phyloP scores from a whole-genome alignment of 2,888 invertebrate species.

The Smittia aterrima region DNA sequence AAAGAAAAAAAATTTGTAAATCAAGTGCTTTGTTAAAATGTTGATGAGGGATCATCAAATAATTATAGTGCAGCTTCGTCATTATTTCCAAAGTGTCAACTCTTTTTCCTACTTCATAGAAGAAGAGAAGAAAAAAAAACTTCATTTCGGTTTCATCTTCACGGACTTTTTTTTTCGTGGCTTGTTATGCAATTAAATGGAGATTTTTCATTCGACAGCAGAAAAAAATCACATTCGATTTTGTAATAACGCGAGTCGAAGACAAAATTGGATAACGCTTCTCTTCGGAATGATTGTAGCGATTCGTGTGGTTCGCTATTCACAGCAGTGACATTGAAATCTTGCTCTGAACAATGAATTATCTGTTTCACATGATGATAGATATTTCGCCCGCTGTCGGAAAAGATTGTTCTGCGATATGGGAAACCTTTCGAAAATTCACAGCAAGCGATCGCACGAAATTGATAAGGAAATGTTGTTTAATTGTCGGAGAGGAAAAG shows the following conservation, averaged over 20 bases:
- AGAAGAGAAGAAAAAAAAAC: no score
- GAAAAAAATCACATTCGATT: slow-evolving; percentile 40
- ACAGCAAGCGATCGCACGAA: not conserved
- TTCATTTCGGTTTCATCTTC: slow-evolving; percentile 1
- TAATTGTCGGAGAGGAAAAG: not conserved
- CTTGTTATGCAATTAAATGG: slow-evolving; percentile 41
- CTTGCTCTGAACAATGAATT: slow-evolving; percentile 36
- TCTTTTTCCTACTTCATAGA: not conserved
- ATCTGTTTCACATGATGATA: slow-evolving; percentile 29
- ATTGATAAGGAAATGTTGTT: not conserved
- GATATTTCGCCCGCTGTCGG: not conserved
- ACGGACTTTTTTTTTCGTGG: not conserved
- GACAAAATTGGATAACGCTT: slow-evolving; percentile 39
- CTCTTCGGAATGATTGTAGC: not conserved
- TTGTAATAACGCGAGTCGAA: slow-evolving; percentile 35
- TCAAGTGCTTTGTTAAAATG: no score
- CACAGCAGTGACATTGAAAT: slow-evolving; percentile 31
- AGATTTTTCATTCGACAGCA: slow-evolving; percentile 37
- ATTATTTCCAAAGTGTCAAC: not conserved
- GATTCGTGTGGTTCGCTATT: not conserved
- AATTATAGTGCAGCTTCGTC: no score
- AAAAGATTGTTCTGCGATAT: not conserved
- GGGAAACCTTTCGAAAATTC: not conserved
- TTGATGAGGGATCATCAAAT: no score
- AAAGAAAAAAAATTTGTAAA: no score